phyloP scores from a whole-genome alignment of 2,888 invertebrate genomes.

The Eremobia ochroleuca region DNA sequence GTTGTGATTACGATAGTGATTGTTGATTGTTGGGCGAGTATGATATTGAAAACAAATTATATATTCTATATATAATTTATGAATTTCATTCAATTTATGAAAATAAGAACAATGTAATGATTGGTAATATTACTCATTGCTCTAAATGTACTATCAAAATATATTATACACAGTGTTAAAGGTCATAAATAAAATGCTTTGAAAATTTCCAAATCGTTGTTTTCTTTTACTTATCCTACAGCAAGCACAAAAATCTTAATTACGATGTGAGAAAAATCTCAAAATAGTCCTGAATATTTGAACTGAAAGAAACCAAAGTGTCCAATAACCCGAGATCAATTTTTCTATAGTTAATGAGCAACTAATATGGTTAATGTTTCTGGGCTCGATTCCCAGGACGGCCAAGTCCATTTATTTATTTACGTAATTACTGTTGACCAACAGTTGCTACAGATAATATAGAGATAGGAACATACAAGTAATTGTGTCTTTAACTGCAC shows the following conservation, averaged over 20 bases:
- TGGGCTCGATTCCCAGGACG: neutral
- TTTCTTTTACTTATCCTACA: constrained; percentile 71
- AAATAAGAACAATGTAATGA: constrained; percentile 91
- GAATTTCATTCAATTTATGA: constrained; percentile 89
- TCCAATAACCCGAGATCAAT: neutral
- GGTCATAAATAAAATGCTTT: constrained; percentile 91
- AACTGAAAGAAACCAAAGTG: neutral
- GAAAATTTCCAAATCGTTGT: constrained; percentile 89
- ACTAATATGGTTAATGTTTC: neutral
- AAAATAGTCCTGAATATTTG: neutral
- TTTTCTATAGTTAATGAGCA: neutral
- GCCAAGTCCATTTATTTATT: too few relatives aligned
- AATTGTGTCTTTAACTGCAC: too few relatives aligned
- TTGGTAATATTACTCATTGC: constrained; percentile 92
- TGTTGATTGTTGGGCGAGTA: constrained; percentile 90
- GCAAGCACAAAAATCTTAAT: neutral
- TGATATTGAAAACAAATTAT: constrained; percentile 87
- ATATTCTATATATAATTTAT: constrained; percentile 90
- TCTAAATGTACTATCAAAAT: constrained; percentile 92
- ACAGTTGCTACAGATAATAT: too few relatives aligned
- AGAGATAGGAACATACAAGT: too few relatives aligned
- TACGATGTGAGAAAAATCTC: neutral
- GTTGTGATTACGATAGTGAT: constrained; percentile 87
- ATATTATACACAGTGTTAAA: constrained; percentile 92
- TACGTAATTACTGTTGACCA: too few relatives aligned